Base-by-base conservation (phyloP, 2,888 invertebrate genomes). In the Drosophila leonis region DNA sequence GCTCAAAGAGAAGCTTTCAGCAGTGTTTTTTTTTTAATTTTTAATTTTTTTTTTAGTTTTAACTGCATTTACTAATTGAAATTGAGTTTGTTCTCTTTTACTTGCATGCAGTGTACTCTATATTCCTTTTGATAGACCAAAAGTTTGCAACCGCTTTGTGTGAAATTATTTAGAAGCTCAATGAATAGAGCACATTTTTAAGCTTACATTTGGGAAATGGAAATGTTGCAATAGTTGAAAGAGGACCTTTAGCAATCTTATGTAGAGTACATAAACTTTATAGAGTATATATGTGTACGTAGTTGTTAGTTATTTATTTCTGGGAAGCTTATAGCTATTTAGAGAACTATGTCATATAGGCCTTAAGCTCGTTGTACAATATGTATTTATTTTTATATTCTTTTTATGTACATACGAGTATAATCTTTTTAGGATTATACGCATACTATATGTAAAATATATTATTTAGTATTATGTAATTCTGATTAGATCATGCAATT, bases 1-100 rank as follows among this genome's bases (percentile, higher is more conserved):
- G 33, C 33, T 61, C 55, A 62, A 66, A 60, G 33, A 20, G 39
- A 41, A 72, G 68, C 64, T 59, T 72, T 71, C 24, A 35, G 31
- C 52, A 54, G 46, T 48, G 29, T 24, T 62, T 52, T 18, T 41
- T 44, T 15, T 18, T 39, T 15, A n/a, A n/a, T 29, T 44, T 10
- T 15, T 56, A 33, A 13, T 15, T 56, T 62, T 44, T 61, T 59
- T 37, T 9, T 33, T 61, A 44, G 55, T 56, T 63, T 62, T 59
- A 39, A 27, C n/a, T 9, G 56, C 33, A 55, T 44, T 57, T 29
- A 52, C 72, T 83, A 85, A 88, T 85, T 88, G 80, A 80, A 83
- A 86, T 86, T 69, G 68, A 68, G 71, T 72, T 83, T 63, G 46
- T 57, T 62, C 31, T 51, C 48, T 46, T 29, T 39, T 57, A 20